phyloP scores from a whole-genome alignment of 64 coral and sea anemone species.

The Pachyseris speciosa region DNA sequence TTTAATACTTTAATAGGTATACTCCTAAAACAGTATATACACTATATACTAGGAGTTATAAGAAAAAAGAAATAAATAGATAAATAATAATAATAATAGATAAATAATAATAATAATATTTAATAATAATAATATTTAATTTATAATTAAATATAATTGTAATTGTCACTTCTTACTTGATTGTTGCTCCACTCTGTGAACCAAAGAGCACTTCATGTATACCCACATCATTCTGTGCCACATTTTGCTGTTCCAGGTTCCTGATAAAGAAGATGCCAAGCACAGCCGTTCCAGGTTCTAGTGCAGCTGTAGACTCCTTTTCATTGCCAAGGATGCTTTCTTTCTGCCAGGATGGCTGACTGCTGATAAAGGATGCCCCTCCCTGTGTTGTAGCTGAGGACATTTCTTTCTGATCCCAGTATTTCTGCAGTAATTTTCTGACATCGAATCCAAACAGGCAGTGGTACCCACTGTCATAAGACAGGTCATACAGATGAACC shows the following conservation, averaged over 20 bases:
- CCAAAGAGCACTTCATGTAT: slow-evolving; percentile 10
- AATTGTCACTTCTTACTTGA: neutral
- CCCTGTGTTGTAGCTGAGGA: neutral
- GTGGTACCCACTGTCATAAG: slow-evolving; percentile 56
- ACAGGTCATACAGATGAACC: slow-evolving; percentile 77
- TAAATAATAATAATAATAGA: too few relatives aligned
- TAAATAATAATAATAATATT: too few relatives aligned
- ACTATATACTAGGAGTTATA: too few relatives aligned
- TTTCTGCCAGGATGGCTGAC: slow-evolving; percentile 54
- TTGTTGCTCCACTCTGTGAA: neutral
- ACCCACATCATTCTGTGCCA: neutral
- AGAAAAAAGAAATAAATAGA: too few relatives aligned
- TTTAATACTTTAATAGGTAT: too few relatives aligned
- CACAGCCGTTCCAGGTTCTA: slow-evolving; percentile 48
- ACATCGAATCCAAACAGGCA: slow-evolving; percentile 77
- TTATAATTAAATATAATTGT: neutral
- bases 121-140: neutral
- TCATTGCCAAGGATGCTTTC: neutral
- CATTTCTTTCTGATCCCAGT: slow-evolving; percentile 7
- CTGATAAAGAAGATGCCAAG: slow-evolving; percentile 56
- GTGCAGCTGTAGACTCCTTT: neutral
- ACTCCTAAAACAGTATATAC: too few relatives aligned
- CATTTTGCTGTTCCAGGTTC: neutral
- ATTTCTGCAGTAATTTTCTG: slow-evolving; percentile 42
- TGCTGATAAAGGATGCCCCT: slow-evolving; percentile 61